Evolutionary conservation across 2,113 vertebrate genomes (phyloP), one percentile per base, ranked within the genome.

Genomic region (Abramis brama): DNA sequence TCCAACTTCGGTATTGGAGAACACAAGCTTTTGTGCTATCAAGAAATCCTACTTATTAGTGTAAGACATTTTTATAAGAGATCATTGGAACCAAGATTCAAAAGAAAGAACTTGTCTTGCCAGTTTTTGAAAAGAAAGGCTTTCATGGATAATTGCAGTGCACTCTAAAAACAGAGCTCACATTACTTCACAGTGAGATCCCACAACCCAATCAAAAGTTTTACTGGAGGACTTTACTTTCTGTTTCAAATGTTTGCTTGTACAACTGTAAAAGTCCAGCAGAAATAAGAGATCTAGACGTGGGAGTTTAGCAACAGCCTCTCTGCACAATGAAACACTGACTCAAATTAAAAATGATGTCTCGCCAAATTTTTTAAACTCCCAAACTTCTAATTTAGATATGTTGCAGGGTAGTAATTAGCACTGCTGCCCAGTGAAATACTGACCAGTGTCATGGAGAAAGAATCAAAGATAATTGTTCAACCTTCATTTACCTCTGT

Each of bases 401-500:
- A 84, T 75, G 79, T 30, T 79, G 80, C 84, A 73, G 64, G 70
- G 45, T 81, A 55, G 73, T 89, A 43, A 71, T 83, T 85, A 30
- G 27, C 57, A 33, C 76, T 30, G 4, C 55, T 66, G 80, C 77
- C 23, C 70, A 73, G 68, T 76, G 82, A 74, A 78, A 84, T 86
- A 83, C 85, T 88, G 85, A 60, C 81, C 87, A 87, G 43, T 90
- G 85, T 91, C 76, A 88, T 36, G 74, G 82, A 64, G 78, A 62
- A 87, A 80, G 57, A 90, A 83, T 81, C 85, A 50, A 62, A 85
- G 2, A 86, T 92, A 90, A 91, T 87, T 92, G 86, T 86, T 85
- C 36, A 82, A 85, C 83, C 82, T 86, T 82, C 82, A 86, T 91
- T 92, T 91, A 91, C 84, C 87, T 45, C 82, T 90, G 73, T 86